A percentile compares a stretch with the other conserved stretches of the same genome.
phyloP scores from a whole-genome alignment of 2,888 invertebrate genomes.

The Luperina nickerlii region DNA sequence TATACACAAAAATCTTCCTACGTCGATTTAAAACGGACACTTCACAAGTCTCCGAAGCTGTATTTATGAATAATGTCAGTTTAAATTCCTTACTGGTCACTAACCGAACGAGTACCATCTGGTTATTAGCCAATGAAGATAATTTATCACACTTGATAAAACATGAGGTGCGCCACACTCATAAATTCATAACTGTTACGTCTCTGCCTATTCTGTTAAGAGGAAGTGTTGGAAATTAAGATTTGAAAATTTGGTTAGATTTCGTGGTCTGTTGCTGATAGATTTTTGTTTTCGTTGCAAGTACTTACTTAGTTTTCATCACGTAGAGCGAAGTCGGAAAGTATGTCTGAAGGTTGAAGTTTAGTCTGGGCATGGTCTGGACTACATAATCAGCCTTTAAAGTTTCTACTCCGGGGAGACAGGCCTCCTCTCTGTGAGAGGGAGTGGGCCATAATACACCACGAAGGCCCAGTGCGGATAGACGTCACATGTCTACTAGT shows the following conservation, averaged over 20 bases:
- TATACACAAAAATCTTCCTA: background rate
- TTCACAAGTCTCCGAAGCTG: constrained; percentile 13
- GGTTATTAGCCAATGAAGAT: constrained; percentile 69
- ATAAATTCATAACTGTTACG: constrained; percentile 64
- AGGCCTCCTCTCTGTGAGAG: background rate
- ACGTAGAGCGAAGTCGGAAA: background rate
- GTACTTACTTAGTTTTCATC: background rate
- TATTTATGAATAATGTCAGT: constrained; percentile 59
- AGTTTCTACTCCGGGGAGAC: too few species aligned
- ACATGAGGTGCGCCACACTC: constrained; percentile 60
- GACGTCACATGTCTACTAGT: background rate
- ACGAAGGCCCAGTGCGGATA: background rate
- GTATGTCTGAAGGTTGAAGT: background rate
- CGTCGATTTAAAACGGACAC: background rate
- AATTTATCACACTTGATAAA: constrained; percentile 69
- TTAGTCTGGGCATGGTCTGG: background rate
- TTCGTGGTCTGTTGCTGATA: background rate
- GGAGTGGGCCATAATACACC: background rate
- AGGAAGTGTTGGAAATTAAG: background rate
- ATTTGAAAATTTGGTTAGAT: background rate
- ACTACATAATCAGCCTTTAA: too few species aligned
- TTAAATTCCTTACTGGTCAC: constrained; percentile 60
- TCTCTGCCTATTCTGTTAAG: constrained; percentile 50
- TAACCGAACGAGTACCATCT: constrained; percentile 52
- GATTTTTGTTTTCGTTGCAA: background rate